phyloP scores from a whole-genome alignment of 1,140 invertebrate genomes.

The Drosophila persimilis region DNA sequence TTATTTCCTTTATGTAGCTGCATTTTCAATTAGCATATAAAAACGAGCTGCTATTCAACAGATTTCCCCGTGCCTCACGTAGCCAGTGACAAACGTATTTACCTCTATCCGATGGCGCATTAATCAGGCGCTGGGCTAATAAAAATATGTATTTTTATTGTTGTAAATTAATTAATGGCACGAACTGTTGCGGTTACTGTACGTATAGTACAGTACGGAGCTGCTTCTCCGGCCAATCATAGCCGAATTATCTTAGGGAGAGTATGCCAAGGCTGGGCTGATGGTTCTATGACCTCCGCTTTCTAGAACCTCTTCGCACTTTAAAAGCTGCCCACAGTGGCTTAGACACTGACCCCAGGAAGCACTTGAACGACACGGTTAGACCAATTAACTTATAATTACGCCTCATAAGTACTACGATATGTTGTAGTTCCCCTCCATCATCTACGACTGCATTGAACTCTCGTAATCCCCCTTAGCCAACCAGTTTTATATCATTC shows the following conservation, averaged over 20 bases:
- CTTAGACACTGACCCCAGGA: conserved; percentile 53
- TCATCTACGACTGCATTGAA: conserved; percentile 6
- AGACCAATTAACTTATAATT: conserved; percentile 54
- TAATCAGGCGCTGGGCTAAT: conserved; percentile 33
- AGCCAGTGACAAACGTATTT: conserved; percentile 43
- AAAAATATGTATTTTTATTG: conserved; percentile 47
- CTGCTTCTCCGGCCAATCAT: neutral
- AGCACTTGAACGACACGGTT: conserved; percentile 33
- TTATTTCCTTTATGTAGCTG: conserved; percentile 26
- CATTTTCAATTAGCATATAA: conserved; percentile 31
- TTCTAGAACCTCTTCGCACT: conserved; percentile 4
- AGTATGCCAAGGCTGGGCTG: conserved; percentile 42
- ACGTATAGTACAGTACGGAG: neutral
- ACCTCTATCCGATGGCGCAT: conserved; percentile 7
- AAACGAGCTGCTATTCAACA: conserved; percentile 15
- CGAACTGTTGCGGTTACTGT: conserved; percentile 48
- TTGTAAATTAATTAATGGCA: conserved; percentile 57
- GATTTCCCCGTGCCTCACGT: conserved; percentile 42
- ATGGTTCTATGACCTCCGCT: conserved; percentile 4
- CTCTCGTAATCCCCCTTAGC: conserved; percentile 25
- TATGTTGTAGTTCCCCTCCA: conserved; percentile 38
- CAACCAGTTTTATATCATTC: conserved; percentile 23
- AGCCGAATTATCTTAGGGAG: conserved; percentile 15
- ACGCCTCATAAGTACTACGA: conserved; percentile 37
- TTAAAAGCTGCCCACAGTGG: neutral